Evolutionary conservation across 2,113 vertebrate genomes (phyloP).

Genomic region (Dolichotis patagonum): DNA sequence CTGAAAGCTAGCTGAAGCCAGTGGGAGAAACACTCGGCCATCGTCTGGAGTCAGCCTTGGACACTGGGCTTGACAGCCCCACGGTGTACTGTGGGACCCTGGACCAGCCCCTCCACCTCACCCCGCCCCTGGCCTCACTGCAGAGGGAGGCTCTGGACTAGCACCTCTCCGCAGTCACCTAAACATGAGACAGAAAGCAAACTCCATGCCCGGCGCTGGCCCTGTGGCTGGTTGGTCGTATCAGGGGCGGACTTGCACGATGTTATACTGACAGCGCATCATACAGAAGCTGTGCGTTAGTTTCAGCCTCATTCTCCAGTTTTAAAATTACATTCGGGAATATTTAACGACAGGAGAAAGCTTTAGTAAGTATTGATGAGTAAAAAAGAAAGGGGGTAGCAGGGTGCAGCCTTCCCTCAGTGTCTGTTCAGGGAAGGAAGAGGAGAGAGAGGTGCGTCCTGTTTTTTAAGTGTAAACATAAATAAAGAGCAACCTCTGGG

Average conservation of each 20-base stretch:
- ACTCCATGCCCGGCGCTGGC: background rate
- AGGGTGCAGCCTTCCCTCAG: background rate
- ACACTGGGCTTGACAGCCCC: background rate
- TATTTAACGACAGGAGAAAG: background rate
- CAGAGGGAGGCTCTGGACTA: background rate
- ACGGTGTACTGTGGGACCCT: background rate
- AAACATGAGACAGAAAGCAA: background rate
- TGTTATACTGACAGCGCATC: no score
- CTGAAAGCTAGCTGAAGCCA: background rate
- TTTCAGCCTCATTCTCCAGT: background rate
- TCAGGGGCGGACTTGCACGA: background rate
- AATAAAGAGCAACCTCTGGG: background rate
- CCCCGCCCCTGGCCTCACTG: background rate
- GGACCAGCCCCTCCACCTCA: no score
- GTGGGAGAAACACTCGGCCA: background rate
- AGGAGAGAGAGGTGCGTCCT: no score
- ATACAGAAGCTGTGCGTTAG: background rate
- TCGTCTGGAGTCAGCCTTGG: background rate
- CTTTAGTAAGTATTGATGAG: background rate
- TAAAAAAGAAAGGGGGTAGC: background rate
- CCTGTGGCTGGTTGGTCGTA: background rate
- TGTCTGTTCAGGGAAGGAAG: background rate
- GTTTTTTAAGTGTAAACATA: background rate
- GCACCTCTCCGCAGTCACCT: rapidly evolving
- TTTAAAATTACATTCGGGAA: background rate